A percentile compares a stretch with the other conserved stretches of the same genome.
Conservation (phyloP, 2,113 vertebrate species). For the Poecilia latipinna region DNA sequence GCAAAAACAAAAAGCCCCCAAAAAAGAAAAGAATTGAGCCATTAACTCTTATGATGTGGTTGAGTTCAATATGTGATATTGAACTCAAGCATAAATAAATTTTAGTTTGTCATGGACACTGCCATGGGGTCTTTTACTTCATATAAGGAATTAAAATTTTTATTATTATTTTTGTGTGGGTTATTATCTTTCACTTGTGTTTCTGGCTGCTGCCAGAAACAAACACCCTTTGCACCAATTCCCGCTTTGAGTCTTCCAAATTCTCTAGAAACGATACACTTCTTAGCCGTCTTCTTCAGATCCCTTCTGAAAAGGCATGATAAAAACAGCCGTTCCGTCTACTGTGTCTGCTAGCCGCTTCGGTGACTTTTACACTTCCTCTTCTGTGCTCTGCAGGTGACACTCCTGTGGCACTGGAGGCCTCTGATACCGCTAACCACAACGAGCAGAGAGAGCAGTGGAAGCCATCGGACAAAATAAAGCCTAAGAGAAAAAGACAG, state of each 20-base stretch:
- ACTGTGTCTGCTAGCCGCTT: background rate
- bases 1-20: background rate
- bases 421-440: background rate
- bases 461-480: background rate
- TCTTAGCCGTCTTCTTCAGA: background rate
- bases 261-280: background rate
- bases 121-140: background rate
- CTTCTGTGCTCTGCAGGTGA: conserved; percentile 25
- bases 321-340: background rate
- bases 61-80: background rate
- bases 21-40: background rate
- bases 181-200: background rate
- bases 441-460: background rate
- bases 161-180: background rate
- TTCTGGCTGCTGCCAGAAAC: background rate
- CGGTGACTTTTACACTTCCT: conserved; percentile 26
- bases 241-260: background rate
- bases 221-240: background rate
- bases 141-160: background rate
- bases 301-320: background rate
- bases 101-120: background rate
- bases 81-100: too few species aligned
- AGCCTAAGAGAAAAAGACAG: conserved; percentile 24
- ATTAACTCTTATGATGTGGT: background rate
- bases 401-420: background rate